A percentile compares a stretch with the other conserved stretches of the same genome.
Evolutionary conservation across 2,888 invertebrate genomes (phyloP).

Genomic region (Palloptera scutellata): DNA sequence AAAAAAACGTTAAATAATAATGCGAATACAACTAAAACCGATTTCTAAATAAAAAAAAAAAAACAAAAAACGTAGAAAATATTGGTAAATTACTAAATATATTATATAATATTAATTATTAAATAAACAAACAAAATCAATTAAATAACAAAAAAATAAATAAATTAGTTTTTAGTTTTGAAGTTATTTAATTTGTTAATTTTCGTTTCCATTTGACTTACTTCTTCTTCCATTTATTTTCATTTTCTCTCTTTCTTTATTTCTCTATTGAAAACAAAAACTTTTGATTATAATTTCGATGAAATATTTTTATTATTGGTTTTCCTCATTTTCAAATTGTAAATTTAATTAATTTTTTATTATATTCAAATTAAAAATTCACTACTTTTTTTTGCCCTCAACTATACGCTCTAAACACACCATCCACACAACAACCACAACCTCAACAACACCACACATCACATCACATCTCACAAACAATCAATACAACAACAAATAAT

Average conservation of each 20-base stretch:
- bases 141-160: constrained; percentile 18
- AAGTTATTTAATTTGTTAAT: constrained; percentile 20
- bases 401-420: constrained; percentile 18
- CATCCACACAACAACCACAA: constrained; percentile 26
- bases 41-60: constrained; percentile 43
- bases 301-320: no score
- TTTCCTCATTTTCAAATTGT: neutral
- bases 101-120: constrained; percentile 25
- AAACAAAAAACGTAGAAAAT: constrained; percentile 56
- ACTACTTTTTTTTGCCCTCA: constrained; percentile 15
- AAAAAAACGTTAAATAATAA: constrained; percentile 35
- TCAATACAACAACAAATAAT: constrained; percentile 45
- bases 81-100: constrained; percentile 55
- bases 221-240: constrained; percentile 6
- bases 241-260: neutral
- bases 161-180: neutral
- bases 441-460: constrained; percentile 30
- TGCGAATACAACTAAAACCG: constrained; percentile 36
- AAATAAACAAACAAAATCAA: constrained; percentile 19
- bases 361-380: constrained; percentile 18
- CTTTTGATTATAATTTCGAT: neutral
- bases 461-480: constrained; percentile 17
- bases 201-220: constrained; percentile 15
- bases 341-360: constrained; percentile 31
- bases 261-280: neutral